Conservation (phyloP, 2,113 vertebrate genomes). For the Noctilio leporinus region DNA sequence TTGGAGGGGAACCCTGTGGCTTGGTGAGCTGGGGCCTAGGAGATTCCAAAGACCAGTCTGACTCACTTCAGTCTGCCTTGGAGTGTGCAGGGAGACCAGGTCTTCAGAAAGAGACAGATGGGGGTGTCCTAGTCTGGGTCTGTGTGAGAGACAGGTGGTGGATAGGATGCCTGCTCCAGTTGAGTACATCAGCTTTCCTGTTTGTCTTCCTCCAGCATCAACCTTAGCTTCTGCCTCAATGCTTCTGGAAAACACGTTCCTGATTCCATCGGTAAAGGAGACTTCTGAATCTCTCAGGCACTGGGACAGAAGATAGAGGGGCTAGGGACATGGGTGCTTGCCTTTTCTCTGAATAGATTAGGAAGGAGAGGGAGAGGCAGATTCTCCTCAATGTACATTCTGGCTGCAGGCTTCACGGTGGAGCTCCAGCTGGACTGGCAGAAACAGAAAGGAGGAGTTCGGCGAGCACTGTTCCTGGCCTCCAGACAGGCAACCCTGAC, state of each 20-base stretch:
- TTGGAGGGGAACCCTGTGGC: conserved; percentile 79
- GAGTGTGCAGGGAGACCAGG: background rate
- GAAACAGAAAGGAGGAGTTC: conserved; percentile 87
- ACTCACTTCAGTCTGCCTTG: background rate
- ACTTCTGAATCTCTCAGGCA: background rate
- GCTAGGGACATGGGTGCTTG: background rate
- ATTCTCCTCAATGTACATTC: accelerated
- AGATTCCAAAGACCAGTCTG: background rate
- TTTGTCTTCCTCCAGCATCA: conserved; percentile 84
- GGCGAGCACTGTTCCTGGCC: conserved; percentile 85
- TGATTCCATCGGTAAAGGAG: conserved; percentile 83
- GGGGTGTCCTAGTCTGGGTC: background rate
- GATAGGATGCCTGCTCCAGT: background rate
- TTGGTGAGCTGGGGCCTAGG: conserved; percentile 77
- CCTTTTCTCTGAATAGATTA: background rate
- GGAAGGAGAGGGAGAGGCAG: background rate
- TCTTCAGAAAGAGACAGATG: background rate
- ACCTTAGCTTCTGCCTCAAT: conserved; percentile 91
- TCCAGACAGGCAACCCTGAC: conserved; percentile 81
- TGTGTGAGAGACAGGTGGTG: background rate
- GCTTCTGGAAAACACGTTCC: conserved; percentile 91
- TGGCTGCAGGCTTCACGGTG: conserved; percentile 83
- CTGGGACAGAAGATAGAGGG: background rate
- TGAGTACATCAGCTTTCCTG: background rate
- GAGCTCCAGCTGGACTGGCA: conserved; percentile 88